Percentiles rank a stretch among this genome's conserved stretches.
Evolutionary conservation across 2,113 vertebrate species (phyloP).

Genomic region (Silurus glanis): DNA sequence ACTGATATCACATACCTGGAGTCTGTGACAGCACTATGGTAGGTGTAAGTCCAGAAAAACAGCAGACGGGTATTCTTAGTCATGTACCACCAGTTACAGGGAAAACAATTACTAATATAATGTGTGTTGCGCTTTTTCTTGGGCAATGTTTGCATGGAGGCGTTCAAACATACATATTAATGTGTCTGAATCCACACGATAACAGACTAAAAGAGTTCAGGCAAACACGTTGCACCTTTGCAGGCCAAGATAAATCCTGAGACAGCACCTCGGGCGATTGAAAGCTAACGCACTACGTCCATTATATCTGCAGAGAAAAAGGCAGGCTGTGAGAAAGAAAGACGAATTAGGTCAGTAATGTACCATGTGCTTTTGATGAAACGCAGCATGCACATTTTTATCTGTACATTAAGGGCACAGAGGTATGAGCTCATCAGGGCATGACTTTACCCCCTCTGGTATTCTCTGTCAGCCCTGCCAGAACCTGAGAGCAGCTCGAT

Average conservation of each 20-base stretch:
- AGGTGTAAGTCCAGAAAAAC: constrained; percentile 28
- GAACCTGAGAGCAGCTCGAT: constrained; percentile 39
- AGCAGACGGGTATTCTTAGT: constrained; percentile 39
- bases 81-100: constrained; percentile 33
- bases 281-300: constrained; percentile 10
- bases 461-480: background rate
- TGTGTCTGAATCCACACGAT: constrained; percentile 22
- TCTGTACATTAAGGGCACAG: constrained; percentile 38
- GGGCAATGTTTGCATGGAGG: constrained; percentile 6
- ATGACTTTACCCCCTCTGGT: constrained; percentile 38
- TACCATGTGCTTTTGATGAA: constrained; percentile 41
- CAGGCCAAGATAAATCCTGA: constrained; percentile 36
- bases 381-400: constrained; percentile 32
- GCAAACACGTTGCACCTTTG: constrained; percentile 9
- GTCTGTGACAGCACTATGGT: constrained; percentile 33
- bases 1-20: constrained; percentile 26
- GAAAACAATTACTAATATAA: constrained; percentile 19
- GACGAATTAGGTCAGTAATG: background rate
- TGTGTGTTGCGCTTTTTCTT: constrained; percentile 1
- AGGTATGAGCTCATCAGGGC: constrained; percentile 38
- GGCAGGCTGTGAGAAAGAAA: background rate
- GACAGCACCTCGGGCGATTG: constrained; percentile 13
- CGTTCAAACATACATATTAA: constrained; percentile 17
- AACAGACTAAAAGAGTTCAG: constrained; percentile 24
- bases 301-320: constrained; percentile 9